Evolutionary conservation across 2,888 invertebrate genomes (phyloP).

Genomic region (Himalopsyche japonica): DNA sequence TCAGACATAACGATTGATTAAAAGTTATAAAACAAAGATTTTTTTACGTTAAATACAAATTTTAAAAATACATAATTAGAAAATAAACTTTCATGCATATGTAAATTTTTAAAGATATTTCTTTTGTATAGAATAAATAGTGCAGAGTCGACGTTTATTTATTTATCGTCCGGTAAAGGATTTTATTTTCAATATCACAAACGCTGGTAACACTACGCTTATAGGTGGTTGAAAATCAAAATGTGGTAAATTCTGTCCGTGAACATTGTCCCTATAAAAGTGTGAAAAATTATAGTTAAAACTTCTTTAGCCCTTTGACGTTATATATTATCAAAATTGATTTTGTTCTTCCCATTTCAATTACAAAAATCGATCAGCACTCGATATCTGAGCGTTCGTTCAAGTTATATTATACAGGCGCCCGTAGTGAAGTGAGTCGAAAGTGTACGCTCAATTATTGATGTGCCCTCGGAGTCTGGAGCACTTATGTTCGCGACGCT

Average conservation of each 20-base stretch:
- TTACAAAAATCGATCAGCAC: neutral
- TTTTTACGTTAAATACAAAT: too few species aligned
- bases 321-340: neutral
- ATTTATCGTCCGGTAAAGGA: neutral
- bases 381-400: neutral
- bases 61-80: too few species aligned
- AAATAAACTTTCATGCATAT: too few species aligned
- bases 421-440: slow-evolving; percentile 21
- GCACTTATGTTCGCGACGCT: slow-evolving; percentile 15
- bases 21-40: too few species aligned
- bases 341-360: neutral
- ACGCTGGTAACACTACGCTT: neutral
- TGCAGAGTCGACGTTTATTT: neutral
- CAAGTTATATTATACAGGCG: slow-evolving; percentile 18
- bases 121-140: too few species aligned
- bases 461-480: slow-evolving; percentile 25
- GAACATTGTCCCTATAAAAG: neutral
- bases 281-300: neutral
- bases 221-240: neutral
- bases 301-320: neutral
- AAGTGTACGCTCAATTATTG: slow-evolving; percentile 12
- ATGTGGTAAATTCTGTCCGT: neutral
- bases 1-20: too few species aligned
- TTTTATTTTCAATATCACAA: neutral
- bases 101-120: too few species aligned